Percentiles rank a stretch among this genome's conserved stretches.
Evolutionary conservation across 2,797 vertebrate genomes (phyloP).

Genomic region (Bovichtus diacanthus): DNA sequence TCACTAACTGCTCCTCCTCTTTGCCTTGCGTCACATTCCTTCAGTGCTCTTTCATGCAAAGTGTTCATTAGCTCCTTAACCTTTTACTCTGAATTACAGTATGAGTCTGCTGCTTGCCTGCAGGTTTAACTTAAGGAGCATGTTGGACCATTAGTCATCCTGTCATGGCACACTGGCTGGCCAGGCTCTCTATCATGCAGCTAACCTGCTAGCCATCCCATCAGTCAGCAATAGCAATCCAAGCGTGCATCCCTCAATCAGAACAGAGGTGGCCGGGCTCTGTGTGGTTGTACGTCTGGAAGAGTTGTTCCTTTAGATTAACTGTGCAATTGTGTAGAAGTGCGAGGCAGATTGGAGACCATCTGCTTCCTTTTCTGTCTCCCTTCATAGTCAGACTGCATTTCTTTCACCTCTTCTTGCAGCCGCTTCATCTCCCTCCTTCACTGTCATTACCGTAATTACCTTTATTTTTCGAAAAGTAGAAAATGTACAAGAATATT

Average conservation of each 20-base stretch:
- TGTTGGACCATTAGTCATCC: conserved; percentile 49
- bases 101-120: conserved; percentile 34
- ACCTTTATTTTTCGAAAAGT: no score
- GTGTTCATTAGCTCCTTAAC: conserved; percentile 52
- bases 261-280: conserved; percentile 12
- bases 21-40: conserved; percentile 1
- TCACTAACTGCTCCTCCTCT: background rate
- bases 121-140: conserved; percentile 27
- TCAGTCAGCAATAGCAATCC: conserved; percentile 41
- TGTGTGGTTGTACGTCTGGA: background rate
- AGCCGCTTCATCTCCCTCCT: no score
- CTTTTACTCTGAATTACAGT: conserved; percentile 65
- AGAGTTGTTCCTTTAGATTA: conserved; percentile 44
- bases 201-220: conserved; percentile 7
- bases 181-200: conserved; percentile 30
- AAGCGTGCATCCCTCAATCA: background rate
- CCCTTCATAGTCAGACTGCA: background rate
- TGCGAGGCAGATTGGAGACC: conserved; percentile 28
- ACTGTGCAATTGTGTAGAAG: conserved; percentile 27
- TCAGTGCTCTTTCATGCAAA: conserved; percentile 21
- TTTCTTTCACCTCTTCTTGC: conserved; percentile 13
- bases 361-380: conserved; percentile 28
- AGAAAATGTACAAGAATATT: no score
- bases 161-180: conserved; percentile 19
- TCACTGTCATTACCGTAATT: no score